Evolutionary conservation across 2,797 vertebrate genomes (phyloP).

Genomic region (Ispidina picta): DNA sequence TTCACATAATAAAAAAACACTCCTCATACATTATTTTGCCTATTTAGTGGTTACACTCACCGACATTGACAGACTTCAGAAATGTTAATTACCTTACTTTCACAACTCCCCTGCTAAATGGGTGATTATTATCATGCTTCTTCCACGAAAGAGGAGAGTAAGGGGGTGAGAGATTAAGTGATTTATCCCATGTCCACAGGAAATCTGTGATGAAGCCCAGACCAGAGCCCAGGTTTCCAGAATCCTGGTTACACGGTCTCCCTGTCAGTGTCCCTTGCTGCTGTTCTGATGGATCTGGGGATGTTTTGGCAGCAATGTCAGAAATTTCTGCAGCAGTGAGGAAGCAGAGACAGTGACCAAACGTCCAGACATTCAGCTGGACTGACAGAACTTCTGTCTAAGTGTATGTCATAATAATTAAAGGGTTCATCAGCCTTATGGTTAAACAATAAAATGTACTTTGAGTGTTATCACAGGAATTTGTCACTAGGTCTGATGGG

Average conservation of each 20-base stretch:
- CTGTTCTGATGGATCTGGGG: not conserved
- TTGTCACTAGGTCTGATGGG: not conserved
- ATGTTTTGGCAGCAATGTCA: not conserved
- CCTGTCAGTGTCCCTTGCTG: constrained; percentile 5
- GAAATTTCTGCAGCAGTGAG: not conserved
- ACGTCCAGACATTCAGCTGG: not conserved
- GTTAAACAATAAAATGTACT: not conserved
- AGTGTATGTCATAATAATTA: not conserved
- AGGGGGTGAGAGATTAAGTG: not conserved
- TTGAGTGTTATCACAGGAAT: not conserved
- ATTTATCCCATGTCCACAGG: constrained; percentile 4
- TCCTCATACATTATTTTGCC: not conserved
- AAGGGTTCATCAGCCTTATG: not conserved
- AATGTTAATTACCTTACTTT: not conserved
- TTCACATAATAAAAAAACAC: constrained; percentile 19
- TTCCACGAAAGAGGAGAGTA: not conserved
- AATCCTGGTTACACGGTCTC: not conserved
- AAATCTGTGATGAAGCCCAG: constrained; percentile 23
- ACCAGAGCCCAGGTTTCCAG: not conserved
- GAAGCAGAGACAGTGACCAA: not conserved
- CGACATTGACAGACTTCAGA: not conserved
- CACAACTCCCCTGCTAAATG: not conserved
- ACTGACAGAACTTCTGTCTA: not conserved
- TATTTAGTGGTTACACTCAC: not conserved
- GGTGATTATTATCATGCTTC: constrained; percentile 28